Evolutionary conservation across 2,888 invertebrate species (phyloP).

Genomic region (Netelia melanura): DNA sequence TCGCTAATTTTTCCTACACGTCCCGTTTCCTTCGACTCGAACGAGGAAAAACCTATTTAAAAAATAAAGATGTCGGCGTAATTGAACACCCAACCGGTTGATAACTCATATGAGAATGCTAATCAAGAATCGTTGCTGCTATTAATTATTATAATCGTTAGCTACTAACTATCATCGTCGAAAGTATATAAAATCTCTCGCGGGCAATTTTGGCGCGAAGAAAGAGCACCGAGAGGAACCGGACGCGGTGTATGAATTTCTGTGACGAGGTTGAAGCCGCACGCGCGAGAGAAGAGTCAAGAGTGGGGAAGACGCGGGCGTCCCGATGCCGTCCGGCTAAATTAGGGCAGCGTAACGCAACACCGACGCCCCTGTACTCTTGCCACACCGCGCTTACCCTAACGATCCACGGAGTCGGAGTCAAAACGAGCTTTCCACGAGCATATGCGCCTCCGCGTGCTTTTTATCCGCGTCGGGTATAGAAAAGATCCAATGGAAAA

Average conservation of each 20-base stretch:
- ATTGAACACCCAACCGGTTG: too few relatives aligned
- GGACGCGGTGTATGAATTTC: slow-evolving; percentile 76
- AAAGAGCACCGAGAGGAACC: slow-evolving; percentile 3
- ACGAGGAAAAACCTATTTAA: background rate
- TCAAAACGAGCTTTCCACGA: slow-evolving; percentile 17
- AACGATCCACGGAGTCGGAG: background rate
- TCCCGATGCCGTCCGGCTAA: slow-evolving; percentile 81
- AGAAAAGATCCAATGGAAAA: too few relatives aligned
- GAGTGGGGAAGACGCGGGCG: slow-evolving; percentile 78
- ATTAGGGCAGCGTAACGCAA: slow-evolving; percentile 85
- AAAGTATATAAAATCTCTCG: too few relatives aligned
- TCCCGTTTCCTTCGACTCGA: background rate
- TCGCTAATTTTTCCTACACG: background rate
- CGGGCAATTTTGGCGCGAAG: background rate
- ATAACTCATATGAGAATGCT: too few relatives aligned
- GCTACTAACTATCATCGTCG: too few relatives aligned
- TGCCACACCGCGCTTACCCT: background rate
- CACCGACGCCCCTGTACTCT: slow-evolving; percentile 77
- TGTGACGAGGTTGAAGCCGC: slow-evolving; percentile 73
- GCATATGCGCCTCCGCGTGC: background rate
- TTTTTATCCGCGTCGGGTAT: slow-evolving; percentile 12
- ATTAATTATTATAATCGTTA: background rate
- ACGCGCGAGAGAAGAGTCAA: slow-evolving; percentile 64
- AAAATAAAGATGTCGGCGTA: background rate
- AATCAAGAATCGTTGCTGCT: background rate